Conservation (phyloP, 92 coral and sea anemone species). For the Paramuricea clavata region DNA sequence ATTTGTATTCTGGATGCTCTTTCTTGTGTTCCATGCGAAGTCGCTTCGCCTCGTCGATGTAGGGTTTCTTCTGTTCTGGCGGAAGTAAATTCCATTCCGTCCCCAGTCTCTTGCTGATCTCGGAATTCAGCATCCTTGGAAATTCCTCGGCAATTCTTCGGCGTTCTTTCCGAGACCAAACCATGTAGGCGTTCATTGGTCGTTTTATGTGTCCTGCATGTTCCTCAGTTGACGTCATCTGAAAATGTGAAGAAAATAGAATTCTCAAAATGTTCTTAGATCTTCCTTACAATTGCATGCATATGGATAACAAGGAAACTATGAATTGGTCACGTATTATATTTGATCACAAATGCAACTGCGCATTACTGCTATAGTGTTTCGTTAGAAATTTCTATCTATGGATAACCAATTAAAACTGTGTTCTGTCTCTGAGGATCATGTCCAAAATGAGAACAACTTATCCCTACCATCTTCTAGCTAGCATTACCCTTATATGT, state of each 20-base stretch:
- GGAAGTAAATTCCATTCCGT: constrained; percentile 97
- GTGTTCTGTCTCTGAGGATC: no score
- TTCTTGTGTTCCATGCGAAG: constrained; percentile 93
- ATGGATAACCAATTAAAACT: no score
- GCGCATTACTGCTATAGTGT: no score
- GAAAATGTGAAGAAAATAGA: constrained; percentile 6
- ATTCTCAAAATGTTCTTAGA: no score
- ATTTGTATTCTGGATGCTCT: constrained; percentile 97
- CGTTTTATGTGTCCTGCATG: constrained; percentile 82
- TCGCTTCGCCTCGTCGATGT: constrained; percentile 94
- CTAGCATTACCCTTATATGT: no score
- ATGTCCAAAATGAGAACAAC: no score
- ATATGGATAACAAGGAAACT: no score
- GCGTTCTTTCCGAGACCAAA: constrained; percentile 99
- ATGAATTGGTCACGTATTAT: no score
- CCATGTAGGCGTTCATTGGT: constrained; percentile 99
- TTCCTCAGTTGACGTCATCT: constrained; percentile 91
- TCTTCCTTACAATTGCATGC: no score
- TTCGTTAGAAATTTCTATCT: no score
- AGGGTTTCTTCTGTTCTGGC: constrained; percentile 91
- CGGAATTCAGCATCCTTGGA: constrained; percentile 98
- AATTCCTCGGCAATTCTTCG: constrained; percentile 98
- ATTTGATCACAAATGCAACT: no score
- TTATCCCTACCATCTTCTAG: no score
- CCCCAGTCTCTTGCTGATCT: constrained; percentile 97